Evolutionary conservation across 2,888 invertebrate species (phyloP).

Genomic region (Ellobium chinense): DNA sequence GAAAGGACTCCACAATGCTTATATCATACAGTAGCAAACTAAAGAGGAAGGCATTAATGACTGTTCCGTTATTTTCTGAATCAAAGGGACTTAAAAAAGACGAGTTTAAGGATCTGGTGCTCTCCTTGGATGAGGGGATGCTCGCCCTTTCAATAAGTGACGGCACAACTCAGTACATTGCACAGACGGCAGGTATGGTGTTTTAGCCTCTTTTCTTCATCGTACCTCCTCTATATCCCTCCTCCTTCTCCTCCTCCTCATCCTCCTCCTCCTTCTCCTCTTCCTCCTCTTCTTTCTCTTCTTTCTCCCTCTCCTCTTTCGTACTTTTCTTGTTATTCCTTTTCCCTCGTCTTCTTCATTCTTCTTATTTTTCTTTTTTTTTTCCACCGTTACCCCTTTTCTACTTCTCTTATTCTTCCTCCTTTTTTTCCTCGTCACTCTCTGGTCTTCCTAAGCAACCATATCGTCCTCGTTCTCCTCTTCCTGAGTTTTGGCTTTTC

Average conservation of each 20-base stretch:
- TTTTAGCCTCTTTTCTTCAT: not conserved
- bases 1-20: not conserved
- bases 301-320: too few species aligned
- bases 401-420: too few species aligned
- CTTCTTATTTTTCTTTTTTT: not conserved
- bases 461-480: too few species aligned
- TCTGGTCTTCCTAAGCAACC: too few species aligned
- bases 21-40: not conserved
- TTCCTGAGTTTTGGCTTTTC: too few species aligned
- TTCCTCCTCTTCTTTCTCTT: not conserved
- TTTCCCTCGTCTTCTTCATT: not conserved
- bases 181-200: slow-evolving; percentile 25
- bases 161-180: slow-evolving; percentile 13
- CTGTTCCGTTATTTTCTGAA: not conserved
- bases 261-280: not conserved
- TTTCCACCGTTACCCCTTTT: too few species aligned
- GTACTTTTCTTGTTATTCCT: too few species aligned
- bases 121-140: slow-evolving; percentile 15
- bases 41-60: not conserved
- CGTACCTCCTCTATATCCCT: not conserved
- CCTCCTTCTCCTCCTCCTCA: not conserved
- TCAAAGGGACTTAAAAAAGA: slow-evolving; percentile 25
- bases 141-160: slow-evolving; percentile 31
- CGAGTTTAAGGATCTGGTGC: slow-evolving; percentile 10
- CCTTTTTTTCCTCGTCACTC: too few species aligned